phyloP scores from a whole-genome alignment of 2,888 invertebrate genomes.

The Polyommatus icarus region DNA sequence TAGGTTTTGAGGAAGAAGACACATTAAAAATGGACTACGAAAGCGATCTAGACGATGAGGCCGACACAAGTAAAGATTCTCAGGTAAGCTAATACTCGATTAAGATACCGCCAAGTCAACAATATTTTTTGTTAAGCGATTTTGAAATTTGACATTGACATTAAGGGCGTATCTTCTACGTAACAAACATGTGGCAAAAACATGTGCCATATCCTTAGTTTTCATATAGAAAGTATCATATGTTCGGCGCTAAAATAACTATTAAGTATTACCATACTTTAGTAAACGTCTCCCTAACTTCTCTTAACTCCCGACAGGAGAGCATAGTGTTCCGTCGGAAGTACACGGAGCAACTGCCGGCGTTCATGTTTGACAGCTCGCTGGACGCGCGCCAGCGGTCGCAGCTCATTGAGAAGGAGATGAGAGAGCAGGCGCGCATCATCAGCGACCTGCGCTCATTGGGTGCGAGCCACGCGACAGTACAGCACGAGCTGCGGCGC shows the following conservation, averaged over 20 bases:
- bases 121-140: no score
- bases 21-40: slow-evolving; percentile 85
- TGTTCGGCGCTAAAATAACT: no score
- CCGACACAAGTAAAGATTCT: slow-evolving; percentile 81
- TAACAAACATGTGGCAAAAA: no score
- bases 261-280: no score
- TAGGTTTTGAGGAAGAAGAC: slow-evolving; percentile 89
- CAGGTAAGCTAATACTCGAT: slow-evolving; percentile 54
- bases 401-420: slow-evolving; percentile 96
- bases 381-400: slow-evolving; percentile 91
- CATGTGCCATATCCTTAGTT: no score
- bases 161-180: no score
- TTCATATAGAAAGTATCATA: no score
- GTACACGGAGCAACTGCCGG: slow-evolving; percentile 88
- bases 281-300: neutral
- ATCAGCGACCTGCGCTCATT: slow-evolving; percentile 94
- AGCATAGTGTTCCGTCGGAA: slow-evolving; percentile 84
- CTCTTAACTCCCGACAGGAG: slow-evolving; percentile 68
- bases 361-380: slow-evolving; percentile 90
- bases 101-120: no score
- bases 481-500: slow-evolving; percentile 95
- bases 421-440: slow-evolving; percentile 98
- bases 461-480: slow-evolving; percentile 93
- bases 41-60: slow-evolving; percentile 88
- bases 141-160: no score